phyloP scores from a whole-genome alignment of 2,797 vertebrate species.

The Takifugu rubripes region DNA sequence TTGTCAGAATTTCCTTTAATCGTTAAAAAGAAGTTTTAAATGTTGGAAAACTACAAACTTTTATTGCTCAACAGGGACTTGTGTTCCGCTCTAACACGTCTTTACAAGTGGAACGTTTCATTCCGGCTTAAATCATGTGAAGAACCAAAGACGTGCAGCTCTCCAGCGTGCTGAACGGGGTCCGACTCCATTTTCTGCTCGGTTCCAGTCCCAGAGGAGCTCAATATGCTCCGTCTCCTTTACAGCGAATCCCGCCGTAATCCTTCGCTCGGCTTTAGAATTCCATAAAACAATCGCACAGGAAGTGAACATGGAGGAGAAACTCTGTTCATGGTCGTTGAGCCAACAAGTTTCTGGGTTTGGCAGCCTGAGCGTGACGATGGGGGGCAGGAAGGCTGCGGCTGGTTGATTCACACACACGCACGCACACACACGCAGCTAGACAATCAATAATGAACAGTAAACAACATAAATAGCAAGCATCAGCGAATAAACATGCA shows the following conservation, averaged over 20 bases:
- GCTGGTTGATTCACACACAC: background rate
- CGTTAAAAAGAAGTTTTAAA: too few species aligned
- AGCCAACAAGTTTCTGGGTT: too few species aligned
- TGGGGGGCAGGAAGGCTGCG: background rate
- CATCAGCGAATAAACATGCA: slow-evolving; percentile 44
- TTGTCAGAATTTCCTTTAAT: too few species aligned
- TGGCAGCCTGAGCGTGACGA: too few species aligned
- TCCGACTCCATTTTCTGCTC: slow-evolving; percentile 8
- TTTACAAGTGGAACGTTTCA: too few species aligned
- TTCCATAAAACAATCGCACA: slow-evolving; percentile 45
- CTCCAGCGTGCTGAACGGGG: too few species aligned
- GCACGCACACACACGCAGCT: slow-evolving; percentile 8
- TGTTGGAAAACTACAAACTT: too few species aligned
- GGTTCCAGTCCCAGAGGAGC: slow-evolving; percentile 42
- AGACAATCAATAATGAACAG: slow-evolving; percentile 38
- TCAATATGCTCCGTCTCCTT: slow-evolving; percentile 41
- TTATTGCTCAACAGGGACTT: too few species aligned
- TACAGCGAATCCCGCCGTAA: slow-evolving; percentile 42
- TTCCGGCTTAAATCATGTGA: too few species aligned
- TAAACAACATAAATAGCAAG: slow-evolving; percentile 42
- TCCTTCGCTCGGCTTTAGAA: slow-evolving; percentile 45
- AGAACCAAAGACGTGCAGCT: too few species aligned
- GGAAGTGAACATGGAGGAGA: slow-evolving; percentile 28
- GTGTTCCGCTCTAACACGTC: too few species aligned
- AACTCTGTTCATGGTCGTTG: background rate